Conservation (phyloP, 2,797 vertebrate species). For the Dallia pectoralis region DNA sequence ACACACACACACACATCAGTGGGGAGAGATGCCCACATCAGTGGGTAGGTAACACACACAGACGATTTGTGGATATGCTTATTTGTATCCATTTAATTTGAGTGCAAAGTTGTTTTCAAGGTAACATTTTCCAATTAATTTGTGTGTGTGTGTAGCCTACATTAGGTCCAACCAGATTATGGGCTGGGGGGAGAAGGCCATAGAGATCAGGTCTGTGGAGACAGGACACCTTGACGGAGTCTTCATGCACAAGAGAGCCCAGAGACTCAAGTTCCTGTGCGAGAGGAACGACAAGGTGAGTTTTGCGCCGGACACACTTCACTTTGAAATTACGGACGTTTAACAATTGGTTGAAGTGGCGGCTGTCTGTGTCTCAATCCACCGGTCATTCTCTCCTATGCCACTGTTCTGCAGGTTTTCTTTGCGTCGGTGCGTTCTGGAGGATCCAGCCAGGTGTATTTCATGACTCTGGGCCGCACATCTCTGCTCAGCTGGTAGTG, state of each 20-base stretch:
- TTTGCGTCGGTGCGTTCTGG: constrained; percentile 89
- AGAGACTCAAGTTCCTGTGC: constrained; percentile 91
- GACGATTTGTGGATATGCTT: not conserved
- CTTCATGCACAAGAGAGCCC: constrained; percentile 94
- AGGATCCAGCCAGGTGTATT: constrained; percentile 92
- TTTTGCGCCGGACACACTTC: not conserved
- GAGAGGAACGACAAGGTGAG: constrained; percentile 90
- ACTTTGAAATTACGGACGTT: not conserved
- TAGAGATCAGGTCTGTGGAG: constrained; percentile 92
- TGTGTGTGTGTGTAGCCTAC: constrained; percentile 71
- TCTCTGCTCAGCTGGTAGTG: constrained; percentile 92
- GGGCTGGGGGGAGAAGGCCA: constrained; percentile 95
- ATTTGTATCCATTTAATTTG: not conserved
- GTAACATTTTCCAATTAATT: constrained; percentile 17
- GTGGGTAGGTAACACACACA: constrained; percentile 30
- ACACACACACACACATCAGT: constrained; percentile 64
- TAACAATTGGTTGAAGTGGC: not conserved
- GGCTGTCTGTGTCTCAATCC: not conserved
- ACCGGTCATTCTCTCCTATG: not conserved
- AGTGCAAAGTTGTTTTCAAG: not conserved
- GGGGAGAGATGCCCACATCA: constrained; percentile 94
- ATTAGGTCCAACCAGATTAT: constrained; percentile 97
- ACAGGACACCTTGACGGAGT: constrained; percentile 90
- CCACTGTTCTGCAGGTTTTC: constrained; percentile 70
- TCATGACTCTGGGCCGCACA: constrained; percentile 90